Conservation (phyloP, 2,113 vertebrate genomes). For the Epinephelus lanceolatus region DNA sequence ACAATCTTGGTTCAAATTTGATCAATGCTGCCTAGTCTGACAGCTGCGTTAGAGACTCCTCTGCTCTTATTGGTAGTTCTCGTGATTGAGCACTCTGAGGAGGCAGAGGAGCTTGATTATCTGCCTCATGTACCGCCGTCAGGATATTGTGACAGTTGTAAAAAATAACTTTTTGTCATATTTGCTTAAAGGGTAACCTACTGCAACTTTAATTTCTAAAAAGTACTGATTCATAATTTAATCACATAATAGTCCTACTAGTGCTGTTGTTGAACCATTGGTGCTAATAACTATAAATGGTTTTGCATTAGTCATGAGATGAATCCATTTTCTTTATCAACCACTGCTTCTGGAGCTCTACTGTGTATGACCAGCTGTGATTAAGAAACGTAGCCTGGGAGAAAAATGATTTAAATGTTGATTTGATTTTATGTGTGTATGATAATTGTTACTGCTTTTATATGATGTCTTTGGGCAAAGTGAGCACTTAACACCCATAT, state of each 20-base stretch:
- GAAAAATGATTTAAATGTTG: background rate
- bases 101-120: too few species aligned
- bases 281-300: background rate
- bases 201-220: too few species aligned
- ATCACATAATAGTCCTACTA: background rate
- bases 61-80: too few species aligned
- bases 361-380: background rate
- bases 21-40: too few species aligned
- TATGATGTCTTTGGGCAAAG: background rate
- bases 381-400: background rate
- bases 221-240: background rate
- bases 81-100: too few species aligned
- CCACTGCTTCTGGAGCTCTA: background rate
- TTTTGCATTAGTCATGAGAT: background rate
- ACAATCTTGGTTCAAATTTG: too few species aligned
- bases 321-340: background rate
- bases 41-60: too few species aligned
- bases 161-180: too few species aligned
- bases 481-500: conserved; percentile 1
- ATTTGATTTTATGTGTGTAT: background rate
- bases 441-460: conserved; percentile 5
- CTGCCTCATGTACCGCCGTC: too few species aligned
- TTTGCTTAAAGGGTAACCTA: too few species aligned
- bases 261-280: background rate
- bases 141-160: too few species aligned